Conservation (phyloP, 2,113 vertebrate species). For the Aldabrachelys gigantea region DNA sequence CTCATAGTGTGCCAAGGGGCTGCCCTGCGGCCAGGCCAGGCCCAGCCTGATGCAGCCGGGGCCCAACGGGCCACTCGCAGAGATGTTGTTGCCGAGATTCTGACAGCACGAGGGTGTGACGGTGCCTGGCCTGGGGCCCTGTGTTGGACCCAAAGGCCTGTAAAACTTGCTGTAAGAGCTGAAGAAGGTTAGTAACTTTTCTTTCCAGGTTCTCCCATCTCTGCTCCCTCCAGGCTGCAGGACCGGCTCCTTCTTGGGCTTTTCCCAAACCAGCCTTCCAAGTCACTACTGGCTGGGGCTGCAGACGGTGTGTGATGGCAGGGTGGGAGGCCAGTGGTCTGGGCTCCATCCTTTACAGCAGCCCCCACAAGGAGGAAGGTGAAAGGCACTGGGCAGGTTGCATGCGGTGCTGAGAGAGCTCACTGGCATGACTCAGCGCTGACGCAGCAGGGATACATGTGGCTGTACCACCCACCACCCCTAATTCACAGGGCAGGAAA, state of each 20-base stretch:
- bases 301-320: not conserved
- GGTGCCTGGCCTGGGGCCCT: not conserved
- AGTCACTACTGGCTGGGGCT: not conserved
- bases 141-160: accelerated
- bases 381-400: not conserved
- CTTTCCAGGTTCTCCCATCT: not conserved
- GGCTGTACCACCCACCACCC: not conserved
- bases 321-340: too few species aligned
- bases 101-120: not conserved
- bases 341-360: not conserved
- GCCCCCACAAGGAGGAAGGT: not conserved
- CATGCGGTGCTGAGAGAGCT: not conserved
- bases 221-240: not conserved
- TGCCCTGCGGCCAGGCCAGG: not conserved
- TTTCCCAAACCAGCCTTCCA: not conserved
- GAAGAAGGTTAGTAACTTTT: not conserved
- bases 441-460: not conserved
- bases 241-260: not conserved
- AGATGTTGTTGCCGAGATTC: not conserved
- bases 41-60: not conserved
- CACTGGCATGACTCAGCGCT: not conserved
- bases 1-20: not conserved
- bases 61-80: not conserved
- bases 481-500: not conserved
- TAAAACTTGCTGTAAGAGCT: not conserved